Evolutionary conservation across 2,797 vertebrate genomes (phyloP).

Genomic region (Lagorchestes hirsutus): DNA sequence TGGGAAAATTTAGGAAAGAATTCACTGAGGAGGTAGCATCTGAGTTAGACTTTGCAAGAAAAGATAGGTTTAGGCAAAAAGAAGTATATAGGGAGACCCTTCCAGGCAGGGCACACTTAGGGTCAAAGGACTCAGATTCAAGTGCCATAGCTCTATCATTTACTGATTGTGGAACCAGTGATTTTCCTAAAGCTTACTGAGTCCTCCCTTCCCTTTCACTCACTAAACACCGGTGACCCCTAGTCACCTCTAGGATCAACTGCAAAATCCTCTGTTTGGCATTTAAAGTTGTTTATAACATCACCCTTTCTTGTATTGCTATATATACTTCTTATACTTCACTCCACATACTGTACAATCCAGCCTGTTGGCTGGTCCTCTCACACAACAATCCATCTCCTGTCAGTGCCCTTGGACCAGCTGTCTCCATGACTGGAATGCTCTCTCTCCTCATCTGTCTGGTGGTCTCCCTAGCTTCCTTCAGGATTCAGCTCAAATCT

Average conservation of each 20-base stretch:
- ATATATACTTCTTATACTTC: neutral
- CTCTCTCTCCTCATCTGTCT: neutral
- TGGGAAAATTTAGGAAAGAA: neutral
- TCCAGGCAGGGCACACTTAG: neutral
- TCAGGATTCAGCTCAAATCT: neutral
- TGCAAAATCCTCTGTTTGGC: neutral
- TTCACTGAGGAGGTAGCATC: neutral
- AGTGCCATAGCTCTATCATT: neutral
- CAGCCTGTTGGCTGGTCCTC: neutral
- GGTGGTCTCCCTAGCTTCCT: neutral
- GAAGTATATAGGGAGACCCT: neutral
- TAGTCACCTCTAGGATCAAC: neutral
- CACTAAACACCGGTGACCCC: neutral
- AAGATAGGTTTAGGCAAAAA: neutral
- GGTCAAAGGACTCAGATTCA: neutral
- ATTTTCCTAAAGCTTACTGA: neutral
- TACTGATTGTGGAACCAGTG: neutral
- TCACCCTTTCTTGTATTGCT: neutral
- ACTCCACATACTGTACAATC: neutral
- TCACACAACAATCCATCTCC: neutral
- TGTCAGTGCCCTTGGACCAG: neutral
- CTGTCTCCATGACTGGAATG: neutral
- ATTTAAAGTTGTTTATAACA: neutral
- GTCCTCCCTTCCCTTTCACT: neutral
- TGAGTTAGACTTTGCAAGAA: neutral